Evolutionary conservation across 2,797 vertebrate genomes (phyloP).

Genomic region (Diglossa cyanea): DNA sequence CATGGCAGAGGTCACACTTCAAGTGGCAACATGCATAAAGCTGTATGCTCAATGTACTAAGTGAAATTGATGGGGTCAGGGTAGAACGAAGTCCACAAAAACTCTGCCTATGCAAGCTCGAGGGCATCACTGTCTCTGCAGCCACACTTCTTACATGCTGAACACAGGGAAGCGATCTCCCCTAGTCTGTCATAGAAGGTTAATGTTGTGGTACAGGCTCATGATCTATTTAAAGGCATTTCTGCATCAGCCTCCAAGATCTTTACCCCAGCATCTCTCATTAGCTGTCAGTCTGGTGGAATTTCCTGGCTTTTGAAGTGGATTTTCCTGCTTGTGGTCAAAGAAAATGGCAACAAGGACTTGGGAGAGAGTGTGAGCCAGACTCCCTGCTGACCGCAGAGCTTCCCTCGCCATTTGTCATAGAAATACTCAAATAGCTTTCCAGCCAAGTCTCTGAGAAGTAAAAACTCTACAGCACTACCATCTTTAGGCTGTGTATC

Average conservation of each 20-base stretch:
- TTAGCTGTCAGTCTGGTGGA: conserved; percentile 39
- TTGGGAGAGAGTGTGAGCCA: background rate
- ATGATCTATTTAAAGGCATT: conserved; percentile 29
- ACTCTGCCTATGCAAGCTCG: background rate
- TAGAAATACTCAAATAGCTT: background rate
- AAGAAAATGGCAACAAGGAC: background rate
- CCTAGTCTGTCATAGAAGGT: background rate
- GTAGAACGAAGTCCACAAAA: background rate
- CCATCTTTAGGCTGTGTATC: background rate
- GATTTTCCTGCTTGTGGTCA: conserved; percentile 16
- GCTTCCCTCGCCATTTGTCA: background rate
- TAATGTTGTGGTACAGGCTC: conserved; percentile 1
- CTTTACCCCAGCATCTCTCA: background rate
- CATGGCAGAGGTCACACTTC: background rate
- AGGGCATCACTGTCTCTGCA: background rate
- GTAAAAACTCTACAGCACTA: background rate
- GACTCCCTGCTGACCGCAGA: background rate
- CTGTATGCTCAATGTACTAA: background rate
- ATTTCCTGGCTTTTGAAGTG: conserved; percentile 40
- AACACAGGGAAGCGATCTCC: background rate
- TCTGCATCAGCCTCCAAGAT: background rate
- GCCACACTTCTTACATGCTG: background rate
- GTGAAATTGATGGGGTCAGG: background rate
- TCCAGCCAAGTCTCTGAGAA: background rate
- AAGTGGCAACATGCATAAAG: background rate